phyloP scores from a whole-genome alignment of 2,888 invertebrate species.

The Amblyteles armatorius region DNA sequence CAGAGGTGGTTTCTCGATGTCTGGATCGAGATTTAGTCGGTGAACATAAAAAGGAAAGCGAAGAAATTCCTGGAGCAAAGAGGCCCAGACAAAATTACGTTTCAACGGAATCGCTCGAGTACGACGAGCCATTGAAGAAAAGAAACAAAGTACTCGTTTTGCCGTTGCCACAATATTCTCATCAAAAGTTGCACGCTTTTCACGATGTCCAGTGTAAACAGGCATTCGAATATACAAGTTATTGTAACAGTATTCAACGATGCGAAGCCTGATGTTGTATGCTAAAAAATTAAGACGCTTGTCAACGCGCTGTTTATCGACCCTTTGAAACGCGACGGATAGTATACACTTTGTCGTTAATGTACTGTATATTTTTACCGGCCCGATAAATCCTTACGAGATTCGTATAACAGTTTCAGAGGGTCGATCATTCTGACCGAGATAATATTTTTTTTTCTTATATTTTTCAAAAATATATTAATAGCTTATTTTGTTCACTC shows the following conservation, averaged over 20 bases:
- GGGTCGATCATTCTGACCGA: neutral
- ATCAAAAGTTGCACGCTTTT: slow-evolving; percentile 90
- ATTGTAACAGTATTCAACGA: neutral
- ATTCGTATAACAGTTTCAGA: neutral
- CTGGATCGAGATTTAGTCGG: slow-evolving; percentile 98
- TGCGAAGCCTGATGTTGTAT: neutral
- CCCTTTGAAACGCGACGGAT: neutral
- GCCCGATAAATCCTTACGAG: neutral
- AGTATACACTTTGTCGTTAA: neutral
- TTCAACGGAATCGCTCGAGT: slow-evolving; percentile 91
- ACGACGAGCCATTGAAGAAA: slow-evolving; percentile 95
- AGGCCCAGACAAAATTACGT: slow-evolving; percentile 98
- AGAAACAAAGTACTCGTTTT: slow-evolving; percentile 95
- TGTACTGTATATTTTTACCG: neutral
- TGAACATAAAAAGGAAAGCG: slow-evolving; percentile 94
- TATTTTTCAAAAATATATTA: neutral
- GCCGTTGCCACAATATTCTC: slow-evolving; percentile 98
- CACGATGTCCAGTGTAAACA: neutral
- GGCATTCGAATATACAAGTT: neutral
- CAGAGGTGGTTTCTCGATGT: slow-evolving; percentile 94
- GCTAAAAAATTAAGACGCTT: neutral
- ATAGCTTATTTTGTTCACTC: neutral
- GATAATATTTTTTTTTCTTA: neutral
- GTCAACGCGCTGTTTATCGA: neutral
- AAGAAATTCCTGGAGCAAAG: slow-evolving; percentile 97